phyloP scores from a whole-genome alignment of 1,140 invertebrate genomes.

The Liolophura sinensis region DNA sequence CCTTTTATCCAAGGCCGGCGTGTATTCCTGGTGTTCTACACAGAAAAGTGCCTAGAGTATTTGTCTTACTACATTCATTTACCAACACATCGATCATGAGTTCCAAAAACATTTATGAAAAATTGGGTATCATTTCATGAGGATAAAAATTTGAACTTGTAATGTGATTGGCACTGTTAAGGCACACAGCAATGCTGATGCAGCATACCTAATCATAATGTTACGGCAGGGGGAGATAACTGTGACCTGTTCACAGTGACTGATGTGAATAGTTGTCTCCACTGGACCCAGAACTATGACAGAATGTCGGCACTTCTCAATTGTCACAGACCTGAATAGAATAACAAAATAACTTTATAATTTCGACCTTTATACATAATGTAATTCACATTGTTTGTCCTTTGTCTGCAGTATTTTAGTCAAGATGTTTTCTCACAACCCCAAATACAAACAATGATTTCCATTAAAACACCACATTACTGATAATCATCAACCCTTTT shows the following conservation, averaged over 20 bases:
- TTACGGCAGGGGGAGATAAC: slow-evolving; percentile 48
- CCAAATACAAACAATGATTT: slow-evolving; percentile 4
- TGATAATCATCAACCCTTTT: too few relatives aligned
- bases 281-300: slow-evolving; percentile 58
- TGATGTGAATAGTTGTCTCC: slow-evolving; percentile 51
- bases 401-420: not conserved
- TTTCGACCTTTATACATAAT: not conserved
- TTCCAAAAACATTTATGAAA: not conserved
- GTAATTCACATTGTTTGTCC: not conserved
- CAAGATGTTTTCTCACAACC: slow-evolving; percentile 2
- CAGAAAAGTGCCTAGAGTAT: not conserved
- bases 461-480: slow-evolving; percentile 1
- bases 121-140: not conserved
- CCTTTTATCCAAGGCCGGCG: too few relatives aligned
- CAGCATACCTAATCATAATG: slow-evolving; percentile 50
- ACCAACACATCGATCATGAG: not conserved
- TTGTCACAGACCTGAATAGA: slow-evolving; percentile 50
- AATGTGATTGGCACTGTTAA: too few relatives aligned
- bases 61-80: not conserved
- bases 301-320: slow-evolving; percentile 57
- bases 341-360: slow-evolving; percentile 7
- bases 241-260: slow-evolving; percentile 54
- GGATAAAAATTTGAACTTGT: too few relatives aligned
- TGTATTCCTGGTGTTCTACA: too few relatives aligned
- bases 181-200: not conserved